Evolutionary conservation across 37 sponge, comb jelly and placozoan genomes (phyloP).

Genomic region (Spongilla lacustris): DNA sequence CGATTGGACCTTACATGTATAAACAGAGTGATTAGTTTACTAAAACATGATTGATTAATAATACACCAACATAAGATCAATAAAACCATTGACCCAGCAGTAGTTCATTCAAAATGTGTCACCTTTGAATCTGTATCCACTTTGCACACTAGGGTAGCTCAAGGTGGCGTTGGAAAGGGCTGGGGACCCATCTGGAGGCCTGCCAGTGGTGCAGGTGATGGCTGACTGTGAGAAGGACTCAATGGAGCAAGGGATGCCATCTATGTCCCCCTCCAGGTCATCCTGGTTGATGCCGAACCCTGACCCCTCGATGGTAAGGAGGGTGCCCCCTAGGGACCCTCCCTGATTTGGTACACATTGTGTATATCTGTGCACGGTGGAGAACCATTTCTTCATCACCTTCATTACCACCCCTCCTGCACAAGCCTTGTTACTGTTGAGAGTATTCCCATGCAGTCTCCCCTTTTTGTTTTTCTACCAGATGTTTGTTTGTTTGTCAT

Average conservation of each 20-base stretch:
- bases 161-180: conserved; percentile 20
- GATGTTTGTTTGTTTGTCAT: too few species aligned
- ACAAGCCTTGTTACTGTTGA: too few species aligned
- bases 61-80: neutral
- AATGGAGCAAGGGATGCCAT: conserved; percentile 57
- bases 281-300: conserved; percentile 44
- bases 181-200: conserved; percentile 19
- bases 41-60: neutral
- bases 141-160: conserved; percentile 21
- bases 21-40: too few species aligned
- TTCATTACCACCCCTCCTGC: too few species aligned
- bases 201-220: conserved; percentile 47
- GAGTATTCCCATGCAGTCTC: too few species aligned
- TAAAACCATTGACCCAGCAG: neutral
- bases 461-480: too few species aligned
- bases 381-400: neutral
- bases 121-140: conserved; percentile 72
- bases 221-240: neutral
- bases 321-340: conserved; percentile 53
- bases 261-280: conserved; percentile 57
- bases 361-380: conserved; percentile 43
- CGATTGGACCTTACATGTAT: too few species aligned
- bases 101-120: neutral
- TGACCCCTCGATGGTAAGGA: conserved; percentile 54
- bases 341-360: conserved; percentile 35